phyloP scores from a whole-genome alignment of 2,797 vertebrate species.

The Myotis pilosus region DNA sequence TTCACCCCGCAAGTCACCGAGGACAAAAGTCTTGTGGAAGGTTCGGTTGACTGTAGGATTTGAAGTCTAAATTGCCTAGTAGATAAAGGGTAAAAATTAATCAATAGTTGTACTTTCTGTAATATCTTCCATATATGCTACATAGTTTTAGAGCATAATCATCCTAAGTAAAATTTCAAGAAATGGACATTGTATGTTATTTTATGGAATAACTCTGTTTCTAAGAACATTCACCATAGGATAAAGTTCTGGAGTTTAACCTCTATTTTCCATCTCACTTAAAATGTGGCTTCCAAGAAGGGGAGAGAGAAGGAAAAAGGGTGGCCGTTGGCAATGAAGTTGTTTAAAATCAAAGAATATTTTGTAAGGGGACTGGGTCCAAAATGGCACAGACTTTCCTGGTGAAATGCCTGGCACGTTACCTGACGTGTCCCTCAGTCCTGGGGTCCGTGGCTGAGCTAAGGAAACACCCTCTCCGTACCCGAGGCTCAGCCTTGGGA shows the following conservation, averaged over 20 bases:
- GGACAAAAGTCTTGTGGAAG: not conserved
- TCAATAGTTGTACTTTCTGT: not conserved
- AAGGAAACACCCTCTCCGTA: not conserved
- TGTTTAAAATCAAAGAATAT: not conserved
- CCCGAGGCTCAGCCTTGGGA: no score
- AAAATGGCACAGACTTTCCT: not conserved
- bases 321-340: not conserved
- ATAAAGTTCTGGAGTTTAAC: not conserved
- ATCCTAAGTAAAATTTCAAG: not conserved
- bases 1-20: not conserved
- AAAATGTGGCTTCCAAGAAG: not conserved
- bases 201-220: not conserved
- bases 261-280: not conserved
- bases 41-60: not conserved
- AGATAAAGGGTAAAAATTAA: not conserved
- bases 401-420: not conserved
- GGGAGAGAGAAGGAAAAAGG: not conserved
- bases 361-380: not conserved
- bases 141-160: not conserved
- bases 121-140: not conserved
- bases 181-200: not conserved
- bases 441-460: not conserved
- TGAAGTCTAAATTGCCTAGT: not conserved
- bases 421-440: not conserved
- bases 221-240: not conserved